Percentiles rank a stretch among this genome's conserved stretches.
phyloP scores from a whole-genome alignment of 2,888 invertebrate genomes.

The Mellilla xanthometata region DNA sequence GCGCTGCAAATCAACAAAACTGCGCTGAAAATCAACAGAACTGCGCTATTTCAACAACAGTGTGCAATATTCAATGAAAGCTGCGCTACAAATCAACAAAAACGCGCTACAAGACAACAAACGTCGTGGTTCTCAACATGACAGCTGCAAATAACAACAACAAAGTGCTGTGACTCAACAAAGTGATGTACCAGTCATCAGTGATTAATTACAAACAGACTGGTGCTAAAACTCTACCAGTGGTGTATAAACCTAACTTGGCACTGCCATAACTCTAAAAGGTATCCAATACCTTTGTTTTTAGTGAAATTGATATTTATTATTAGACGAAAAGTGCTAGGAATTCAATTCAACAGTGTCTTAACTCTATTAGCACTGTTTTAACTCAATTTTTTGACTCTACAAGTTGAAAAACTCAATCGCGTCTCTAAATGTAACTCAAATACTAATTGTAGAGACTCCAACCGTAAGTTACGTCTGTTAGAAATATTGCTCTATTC shows the following conservation, averaged over 20 bases:
- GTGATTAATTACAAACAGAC: background rate
- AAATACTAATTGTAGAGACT: background rate
- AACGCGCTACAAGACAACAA: conserved; percentile 5
- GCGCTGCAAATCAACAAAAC: background rate
- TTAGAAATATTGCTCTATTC: too few species aligned
- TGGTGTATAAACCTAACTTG: too few species aligned
- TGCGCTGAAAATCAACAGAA: background rate
- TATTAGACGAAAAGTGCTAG: too few species aligned
- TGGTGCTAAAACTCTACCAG: background rate
- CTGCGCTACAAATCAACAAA: background rate
- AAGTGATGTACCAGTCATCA: background rate
- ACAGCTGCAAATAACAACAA: background rate
- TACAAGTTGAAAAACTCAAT: background rate
- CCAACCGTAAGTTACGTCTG: background rate
- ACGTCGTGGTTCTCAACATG: background rate
- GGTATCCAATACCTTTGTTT: too few species aligned
- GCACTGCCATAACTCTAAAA: too few species aligned
- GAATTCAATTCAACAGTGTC: too few species aligned
- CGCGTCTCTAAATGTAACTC: background rate
- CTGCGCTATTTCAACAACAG: background rate
- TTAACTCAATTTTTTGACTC: background rate
- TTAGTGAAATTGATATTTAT: too few species aligned
- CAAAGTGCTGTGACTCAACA: conserved; percentile 1
- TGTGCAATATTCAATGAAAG: background rate
- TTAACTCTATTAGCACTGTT: background rate